phyloP scores from a whole-genome alignment of 2,888 invertebrate genomes.

The Synergus gifuensis region DNA sequence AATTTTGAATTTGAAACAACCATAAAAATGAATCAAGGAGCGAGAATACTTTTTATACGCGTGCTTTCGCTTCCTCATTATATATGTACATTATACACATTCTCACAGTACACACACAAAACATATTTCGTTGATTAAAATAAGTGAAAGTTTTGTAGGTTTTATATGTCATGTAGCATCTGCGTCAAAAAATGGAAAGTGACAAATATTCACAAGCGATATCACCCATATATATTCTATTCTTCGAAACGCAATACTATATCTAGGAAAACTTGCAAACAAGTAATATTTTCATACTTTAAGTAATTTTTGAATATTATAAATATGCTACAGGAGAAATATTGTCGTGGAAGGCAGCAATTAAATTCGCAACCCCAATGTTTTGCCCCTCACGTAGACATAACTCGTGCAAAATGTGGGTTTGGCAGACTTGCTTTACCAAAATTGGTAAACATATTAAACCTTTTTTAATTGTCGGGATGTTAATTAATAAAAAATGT shows the following conservation, averaged over 20 bases:
- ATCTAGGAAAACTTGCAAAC: too few species aligned
- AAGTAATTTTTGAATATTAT: neutral
- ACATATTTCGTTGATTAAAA: neutral
- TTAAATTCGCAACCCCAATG: constrained; percentile 72
- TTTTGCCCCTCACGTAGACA: constrained; percentile 76
- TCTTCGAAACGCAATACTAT: too few species aligned
- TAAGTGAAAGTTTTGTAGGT: neutral
- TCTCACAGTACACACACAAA: too few species aligned
- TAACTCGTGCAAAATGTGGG: constrained; percentile 75
- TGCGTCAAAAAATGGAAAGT: constrained; percentile 4
- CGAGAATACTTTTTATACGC: too few species aligned
- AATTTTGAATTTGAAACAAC: too few species aligned
- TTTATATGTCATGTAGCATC: neutral
- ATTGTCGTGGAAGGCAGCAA: neutral
- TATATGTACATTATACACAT: too few species aligned
- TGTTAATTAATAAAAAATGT: too few species aligned
- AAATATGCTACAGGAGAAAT: neutral
- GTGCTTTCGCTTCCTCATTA: too few species aligned
- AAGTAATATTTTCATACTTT: neutral
- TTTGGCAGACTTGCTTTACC: constrained; percentile 77
- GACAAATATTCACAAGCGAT: neutral
- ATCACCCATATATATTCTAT: too few species aligned
- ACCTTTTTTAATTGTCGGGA: neutral
- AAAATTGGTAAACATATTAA: constrained; percentile 57
- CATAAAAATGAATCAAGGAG: too few species aligned